phyloP scores from a whole-genome alignment of 2,113 vertebrate genomes.

The Picathartes gymnocephalus region DNA sequence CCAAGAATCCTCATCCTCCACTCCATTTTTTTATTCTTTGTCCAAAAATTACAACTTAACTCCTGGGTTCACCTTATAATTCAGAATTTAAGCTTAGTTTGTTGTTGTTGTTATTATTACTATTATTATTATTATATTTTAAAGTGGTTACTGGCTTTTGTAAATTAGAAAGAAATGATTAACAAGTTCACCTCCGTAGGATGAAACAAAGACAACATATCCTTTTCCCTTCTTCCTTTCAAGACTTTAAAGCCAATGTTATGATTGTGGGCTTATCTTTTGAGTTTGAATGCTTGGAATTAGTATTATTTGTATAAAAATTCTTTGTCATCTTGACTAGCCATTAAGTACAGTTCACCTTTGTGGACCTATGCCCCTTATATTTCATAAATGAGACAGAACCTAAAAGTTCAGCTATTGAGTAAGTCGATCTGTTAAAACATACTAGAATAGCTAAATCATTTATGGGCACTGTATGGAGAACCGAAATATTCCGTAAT shows the following conservation, averaged over 20 bases:
- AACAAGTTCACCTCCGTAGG: neutral
- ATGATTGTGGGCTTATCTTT: neutral
- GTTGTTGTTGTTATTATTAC: fast-evolving
- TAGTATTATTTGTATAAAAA: neutral
- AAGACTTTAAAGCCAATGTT: neutral
- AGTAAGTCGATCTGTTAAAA: neutral
- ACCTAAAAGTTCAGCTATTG: neutral
- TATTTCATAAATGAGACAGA: neutral
- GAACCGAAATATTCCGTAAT: neutral
- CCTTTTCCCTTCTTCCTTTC: neutral
- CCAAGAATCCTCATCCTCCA: neutral
- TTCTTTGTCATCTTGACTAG: neutral
- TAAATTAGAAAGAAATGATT: neutral
- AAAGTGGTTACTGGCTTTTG: neutral
- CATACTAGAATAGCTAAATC: neutral
- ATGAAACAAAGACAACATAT: neutral
- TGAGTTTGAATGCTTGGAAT: neutral
- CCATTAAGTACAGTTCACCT: neutral
- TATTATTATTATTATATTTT: neutral
- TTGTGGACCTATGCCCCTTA: neutral
- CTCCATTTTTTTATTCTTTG: neutral
- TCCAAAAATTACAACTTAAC: neutral
- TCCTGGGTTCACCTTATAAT: neutral
- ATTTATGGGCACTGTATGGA: neutral
- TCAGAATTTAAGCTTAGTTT: neutral